Conservation (phyloP, 2,888 invertebrate genomes). For the Scaptomyza flava region DNA sequence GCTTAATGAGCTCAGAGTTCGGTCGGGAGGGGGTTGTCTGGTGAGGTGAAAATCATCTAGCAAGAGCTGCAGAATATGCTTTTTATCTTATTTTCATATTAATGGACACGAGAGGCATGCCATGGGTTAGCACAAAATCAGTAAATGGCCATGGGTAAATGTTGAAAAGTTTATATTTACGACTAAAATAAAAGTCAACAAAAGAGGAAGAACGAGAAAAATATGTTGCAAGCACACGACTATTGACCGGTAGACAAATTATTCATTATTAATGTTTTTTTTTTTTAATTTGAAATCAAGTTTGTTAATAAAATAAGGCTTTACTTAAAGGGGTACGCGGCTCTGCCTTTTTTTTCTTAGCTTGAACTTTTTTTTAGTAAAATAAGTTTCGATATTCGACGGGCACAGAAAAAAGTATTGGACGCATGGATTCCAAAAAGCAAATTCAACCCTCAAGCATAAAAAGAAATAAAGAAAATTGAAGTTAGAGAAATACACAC, state of each 20-base stretch:
- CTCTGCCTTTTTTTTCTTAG: too few relatives aligned
- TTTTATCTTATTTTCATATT: slow-evolving; percentile 33
- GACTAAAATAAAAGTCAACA: background rate
- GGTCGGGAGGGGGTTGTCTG: background rate
- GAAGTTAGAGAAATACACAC: slow-evolving; percentile 36
- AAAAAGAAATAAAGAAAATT: background rate
- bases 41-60: background rate
- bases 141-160: slow-evolving; percentile 39
- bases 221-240: background rate
- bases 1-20: slow-evolving; percentile 67
- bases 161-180: background rate
- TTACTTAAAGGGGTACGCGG: too few relatives aligned
- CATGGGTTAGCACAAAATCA: background rate
- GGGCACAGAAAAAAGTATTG: slow-evolving; percentile 2
- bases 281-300: too few relatives aligned
- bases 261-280: too few relatives aligned
- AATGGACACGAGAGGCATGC: slow-evolving; percentile 6
- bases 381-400: background rate
- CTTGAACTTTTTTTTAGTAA: background rate
- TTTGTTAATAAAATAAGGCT: too few relatives aligned
- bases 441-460: slow-evolving; percentile 41
- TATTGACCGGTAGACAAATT: too few relatives aligned
- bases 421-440: slow-evolving; percentile 13
- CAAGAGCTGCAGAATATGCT: slow-evolving; percentile 40
- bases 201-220: background rate